Base-by-base conservation (phyloP, 2,797 vertebrate genomes). In the Cirrhinus mrigala region DNA sequence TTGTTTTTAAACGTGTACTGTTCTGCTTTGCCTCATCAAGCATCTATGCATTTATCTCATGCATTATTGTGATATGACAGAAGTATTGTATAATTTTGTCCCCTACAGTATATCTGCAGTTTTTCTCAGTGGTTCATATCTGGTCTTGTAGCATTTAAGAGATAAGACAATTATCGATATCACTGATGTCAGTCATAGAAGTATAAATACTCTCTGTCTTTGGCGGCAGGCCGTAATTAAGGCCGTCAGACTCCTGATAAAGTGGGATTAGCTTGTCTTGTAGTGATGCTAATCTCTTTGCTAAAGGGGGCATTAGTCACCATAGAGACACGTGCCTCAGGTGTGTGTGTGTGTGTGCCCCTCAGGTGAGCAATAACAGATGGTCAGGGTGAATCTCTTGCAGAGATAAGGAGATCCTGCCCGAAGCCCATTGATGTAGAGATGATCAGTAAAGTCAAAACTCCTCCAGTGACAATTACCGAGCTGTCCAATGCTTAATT, bases 241-340 rank as follows among this genome's bases (percentile, higher is more conserved):
- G 29, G 74, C 56, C n/a, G 24, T 81, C 78, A 82, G 86, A 78
- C 79, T 76, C 73, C 79, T 79, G 81, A 86, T 89, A 73, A 87
- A 75, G 40, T 70, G 62, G 88, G 88, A 89, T 91, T 86, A 90
- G 81, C 74, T 89, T 89, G 81, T 71, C 79, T 85, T 91, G 87
- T 86, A 79, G 73, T 77, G 73, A 58, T 73, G 54, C 82, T 91
- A 89, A 91, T 90, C 90, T 87, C 58, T 76, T 66, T 70, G 69
- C 73, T 89, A 84, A 87, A 86, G 89, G 70, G 75, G 24, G 33
- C 79, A 85, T 87, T 90, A 75, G 82, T 87, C 81, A 84, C 87
- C 84, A 86, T 88, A 80, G 84, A 85, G 85, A 90, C 85, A 83
- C 14, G 29, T 89, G 85, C 86, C 76, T 89, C 84, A 81, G 87